Evolutionary conservation across 2,888 invertebrate species (phyloP).

Genomic region (Allygus modestus): DNA sequence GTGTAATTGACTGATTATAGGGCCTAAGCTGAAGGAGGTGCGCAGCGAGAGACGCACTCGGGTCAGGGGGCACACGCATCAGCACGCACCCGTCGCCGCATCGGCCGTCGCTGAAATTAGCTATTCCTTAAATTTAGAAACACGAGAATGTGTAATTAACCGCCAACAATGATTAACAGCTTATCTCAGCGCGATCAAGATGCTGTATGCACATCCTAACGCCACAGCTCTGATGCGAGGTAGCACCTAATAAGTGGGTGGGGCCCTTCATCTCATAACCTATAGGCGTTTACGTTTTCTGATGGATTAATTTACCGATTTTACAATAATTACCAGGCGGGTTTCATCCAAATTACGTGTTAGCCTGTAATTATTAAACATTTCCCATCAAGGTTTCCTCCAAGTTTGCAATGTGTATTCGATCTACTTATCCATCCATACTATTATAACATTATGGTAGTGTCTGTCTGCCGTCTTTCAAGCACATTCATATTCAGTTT

Average conservation of each 20-base stretch:
- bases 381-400: too few species aligned
- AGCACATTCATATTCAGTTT: too few species aligned
- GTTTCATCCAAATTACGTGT: too few species aligned
- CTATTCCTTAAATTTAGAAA: not conserved
- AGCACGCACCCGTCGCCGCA: not conserved
- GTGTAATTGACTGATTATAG: slow-evolving; percentile 37
- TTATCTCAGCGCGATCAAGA: not conserved
- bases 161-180: slow-evolving; percentile 25
- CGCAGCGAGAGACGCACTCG: not conserved
- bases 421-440: too few species aligned
- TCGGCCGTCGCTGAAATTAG: not conserved
- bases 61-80: slow-evolving; percentile 26
- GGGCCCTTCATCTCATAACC: not conserved
- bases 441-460: too few species aligned
- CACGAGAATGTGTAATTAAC: slow-evolving; percentile 22
- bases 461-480: too few species aligned
- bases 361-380: too few species aligned
- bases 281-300: not conserved
- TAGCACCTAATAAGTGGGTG: not conserved
- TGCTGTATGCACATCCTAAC: not conserved
- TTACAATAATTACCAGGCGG: too few species aligned
- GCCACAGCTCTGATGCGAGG: slow-evolving; percentile 1
- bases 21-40: slow-evolving; percentile 35
- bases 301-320: not conserved
- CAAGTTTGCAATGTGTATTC: too few species aligned